phyloP scores from a whole-genome alignment of 1,140 invertebrate species.

The Batillaria attramentaria region DNA sequence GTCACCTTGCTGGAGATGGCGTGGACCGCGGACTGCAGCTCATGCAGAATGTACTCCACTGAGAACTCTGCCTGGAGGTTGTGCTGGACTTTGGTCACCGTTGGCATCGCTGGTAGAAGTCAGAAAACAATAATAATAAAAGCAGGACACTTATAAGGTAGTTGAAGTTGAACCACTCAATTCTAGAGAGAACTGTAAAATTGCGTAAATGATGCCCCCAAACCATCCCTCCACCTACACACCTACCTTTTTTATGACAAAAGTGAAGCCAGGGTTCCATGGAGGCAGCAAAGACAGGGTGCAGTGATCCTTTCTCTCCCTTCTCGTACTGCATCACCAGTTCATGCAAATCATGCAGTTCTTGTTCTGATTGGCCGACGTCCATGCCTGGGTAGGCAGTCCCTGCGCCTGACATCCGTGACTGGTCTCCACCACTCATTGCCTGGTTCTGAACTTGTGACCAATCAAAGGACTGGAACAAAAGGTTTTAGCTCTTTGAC shows the following conservation, averaged over 20 bases:
- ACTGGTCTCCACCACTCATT: background rate
- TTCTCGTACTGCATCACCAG: conserved; percentile 50
- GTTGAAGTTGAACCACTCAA: background rate
- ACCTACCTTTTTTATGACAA: conserved; percentile 52
- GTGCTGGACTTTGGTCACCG: conserved; percentile 54
- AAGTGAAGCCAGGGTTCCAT: conserved; percentile 53
- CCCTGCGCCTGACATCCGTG: background rate
- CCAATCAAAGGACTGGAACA: conserved; percentile 39
- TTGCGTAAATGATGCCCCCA: no score
- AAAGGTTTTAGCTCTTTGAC: no score
- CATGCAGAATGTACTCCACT: conserved; percentile 73
- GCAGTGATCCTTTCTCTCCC: conserved; percentile 55
- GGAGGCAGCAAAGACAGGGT: conserved; percentile 45
- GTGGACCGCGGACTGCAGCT: conserved; percentile 74
- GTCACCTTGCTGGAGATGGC: conserved; percentile 58
- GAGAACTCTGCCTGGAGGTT: conserved; percentile 57
- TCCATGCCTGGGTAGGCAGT: background rate
- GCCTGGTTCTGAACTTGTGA: conserved; percentile 22
- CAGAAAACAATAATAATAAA: conserved; percentile 4
- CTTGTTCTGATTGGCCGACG: conserved; percentile 15
- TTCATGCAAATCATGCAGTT: conserved; percentile 21
- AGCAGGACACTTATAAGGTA: no score
- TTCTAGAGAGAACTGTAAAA: no score
- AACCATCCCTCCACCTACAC: no score
- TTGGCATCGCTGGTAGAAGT: conserved; percentile 53